Evolutionary conservation across 2,797 vertebrate genomes (phyloP).

Genomic region (Phataginus tricuspis): DNA sequence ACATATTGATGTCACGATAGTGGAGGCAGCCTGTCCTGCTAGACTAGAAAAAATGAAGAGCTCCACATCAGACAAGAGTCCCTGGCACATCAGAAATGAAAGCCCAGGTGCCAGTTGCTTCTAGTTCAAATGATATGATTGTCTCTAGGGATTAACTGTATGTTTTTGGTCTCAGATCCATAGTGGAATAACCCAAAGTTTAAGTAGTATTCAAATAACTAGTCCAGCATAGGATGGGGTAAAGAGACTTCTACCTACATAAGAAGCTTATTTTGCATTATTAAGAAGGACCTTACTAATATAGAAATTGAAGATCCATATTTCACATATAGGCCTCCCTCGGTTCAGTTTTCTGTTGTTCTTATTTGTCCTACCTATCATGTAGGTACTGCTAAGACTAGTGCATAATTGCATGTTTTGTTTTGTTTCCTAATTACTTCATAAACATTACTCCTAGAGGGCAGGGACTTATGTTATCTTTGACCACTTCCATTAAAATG

Average conservation of each 20-base stretch:
- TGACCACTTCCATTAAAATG: neutral
- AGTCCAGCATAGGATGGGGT: neutral
- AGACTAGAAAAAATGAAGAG: neutral
- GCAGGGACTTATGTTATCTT: neutral
- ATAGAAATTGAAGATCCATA: neutral
- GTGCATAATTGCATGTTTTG: neutral
- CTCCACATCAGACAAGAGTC: neutral
- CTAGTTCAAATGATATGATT: neutral
- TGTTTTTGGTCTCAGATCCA: neutral
- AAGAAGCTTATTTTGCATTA: neutral
- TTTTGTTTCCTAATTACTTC: neutral
- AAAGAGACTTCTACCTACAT: neutral
- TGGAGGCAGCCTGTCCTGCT: neutral
- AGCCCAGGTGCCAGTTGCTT: neutral
- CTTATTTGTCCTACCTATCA: neutral
- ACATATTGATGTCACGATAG: neutral
- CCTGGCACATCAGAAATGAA: neutral
- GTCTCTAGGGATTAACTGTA: neutral
- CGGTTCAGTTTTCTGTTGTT: neutral
- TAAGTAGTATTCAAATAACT: neutral
- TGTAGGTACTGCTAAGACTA: neutral
- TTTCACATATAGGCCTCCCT: neutral
- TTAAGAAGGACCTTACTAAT: neutral
- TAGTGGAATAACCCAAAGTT: neutral
- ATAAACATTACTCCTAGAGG: neutral